Base-by-base conservation (phyloP, 2,888 invertebrate genomes). In the Melanotus villosus region DNA sequence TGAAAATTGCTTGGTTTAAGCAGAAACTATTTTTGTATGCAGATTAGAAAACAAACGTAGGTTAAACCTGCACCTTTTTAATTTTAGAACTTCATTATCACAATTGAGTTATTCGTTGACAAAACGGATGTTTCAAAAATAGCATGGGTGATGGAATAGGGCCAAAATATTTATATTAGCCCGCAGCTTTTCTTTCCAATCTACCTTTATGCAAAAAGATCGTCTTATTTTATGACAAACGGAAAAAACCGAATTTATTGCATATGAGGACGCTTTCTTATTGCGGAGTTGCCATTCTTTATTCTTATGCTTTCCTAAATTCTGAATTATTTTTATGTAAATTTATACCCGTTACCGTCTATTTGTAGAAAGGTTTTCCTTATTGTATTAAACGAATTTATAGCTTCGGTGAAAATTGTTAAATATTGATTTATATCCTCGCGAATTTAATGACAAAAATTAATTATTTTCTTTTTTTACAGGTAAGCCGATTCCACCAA, bases 71-170 rank as follows among this genome's bases (percentile, higher is more conserved):
- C 9, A 9, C 7, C 14, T 14, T 26, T 30, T 32, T 52, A 52
- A 52, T 52, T 52, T 52, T 52, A 52, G 52, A n/a, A 32, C 10
- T 18, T 52, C 52, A 52, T 52, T 12, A 52, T 52, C 26, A 52
- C 52, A 52, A 52, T 52, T 32, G 52, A 52, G 32, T 32, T 52
- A 10, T 26, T 3, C 18, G 18, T 30, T 32, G 52, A 18, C 34
- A 52, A 50, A 32, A 26, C 18, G 32, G 32, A 52, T 14, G 10
- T 1, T 30, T 47, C 34, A 52, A n/a, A 52, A 52, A 52, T 52
- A 52, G 47, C 21, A 12, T n/a, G 12, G 21, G 12, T 23, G 47
- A 47, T 47, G 47, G 47, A 47, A 47, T 47, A 47, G 47, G 23
- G 47, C 47, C 47, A 47, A n/a, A 23, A 21, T 12, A 47, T 23